Percentiles rank a stretch among this genome's conserved stretches.
Evolutionary conservation across 2,797 vertebrate species (phyloP).

Genomic region (Perodicticus potto): DNA sequence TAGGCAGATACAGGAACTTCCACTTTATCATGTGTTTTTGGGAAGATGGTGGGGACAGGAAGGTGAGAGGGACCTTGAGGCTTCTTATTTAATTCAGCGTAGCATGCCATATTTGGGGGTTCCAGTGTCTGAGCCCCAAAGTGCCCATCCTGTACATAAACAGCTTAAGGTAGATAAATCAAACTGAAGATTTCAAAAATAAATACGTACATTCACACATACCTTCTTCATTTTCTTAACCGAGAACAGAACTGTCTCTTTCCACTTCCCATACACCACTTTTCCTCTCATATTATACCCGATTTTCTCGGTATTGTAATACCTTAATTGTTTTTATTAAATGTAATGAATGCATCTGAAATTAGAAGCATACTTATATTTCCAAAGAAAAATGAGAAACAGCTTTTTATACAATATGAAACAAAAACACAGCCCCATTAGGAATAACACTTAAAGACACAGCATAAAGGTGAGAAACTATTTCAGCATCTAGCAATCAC

Average conservation of each 20-base stretch:
- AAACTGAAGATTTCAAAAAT: neutral
- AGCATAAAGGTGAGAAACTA: slow-evolving; percentile 65
- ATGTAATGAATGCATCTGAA: slow-evolving; percentile 39
- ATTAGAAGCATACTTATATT: slow-evolving; percentile 37
- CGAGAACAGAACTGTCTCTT: neutral
- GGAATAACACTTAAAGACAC: slow-evolving; percentile 53
- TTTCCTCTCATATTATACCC: neutral
- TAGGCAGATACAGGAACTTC: neutral
- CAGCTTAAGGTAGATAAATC: neutral
- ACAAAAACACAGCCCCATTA: slow-evolving; percentile 41
- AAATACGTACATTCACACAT: neutral
- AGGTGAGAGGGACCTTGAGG: neutral
- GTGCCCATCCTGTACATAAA: neutral
- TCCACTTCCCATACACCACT: neutral
- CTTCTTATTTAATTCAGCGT: neutral
- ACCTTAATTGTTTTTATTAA: slow-evolving; percentile 49
- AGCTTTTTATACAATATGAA: neutral
- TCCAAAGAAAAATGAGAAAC: slow-evolving; percentile 33
- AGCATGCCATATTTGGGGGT: neutral
- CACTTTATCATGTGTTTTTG: neutral
- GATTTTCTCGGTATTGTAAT: slow-evolving; percentile 29
- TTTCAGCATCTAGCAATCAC: slow-evolving; percentile 64
- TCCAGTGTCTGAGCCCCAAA: neutral
- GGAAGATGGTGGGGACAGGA: neutral
- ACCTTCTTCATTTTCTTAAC: neutral